Conservation (phyloP, 2,113 vertebrate genomes). For the Oreochromis tanganicae region DNA sequence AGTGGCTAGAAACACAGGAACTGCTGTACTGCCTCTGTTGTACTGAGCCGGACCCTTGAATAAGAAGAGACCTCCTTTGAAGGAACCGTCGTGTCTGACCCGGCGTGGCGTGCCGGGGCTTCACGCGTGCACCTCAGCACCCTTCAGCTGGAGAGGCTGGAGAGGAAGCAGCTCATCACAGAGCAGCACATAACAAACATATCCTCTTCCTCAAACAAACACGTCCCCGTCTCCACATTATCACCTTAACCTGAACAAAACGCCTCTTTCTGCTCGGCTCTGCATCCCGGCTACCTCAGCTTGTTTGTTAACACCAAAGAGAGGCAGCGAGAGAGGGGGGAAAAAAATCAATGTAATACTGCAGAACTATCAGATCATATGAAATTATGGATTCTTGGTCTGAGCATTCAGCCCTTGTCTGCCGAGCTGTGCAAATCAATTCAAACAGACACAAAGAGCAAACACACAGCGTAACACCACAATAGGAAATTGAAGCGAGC, state of each 20-base stretch:
- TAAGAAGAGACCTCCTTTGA: background rate
- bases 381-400: slow-evolving; percentile 91
- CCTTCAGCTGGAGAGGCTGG: slow-evolving; percentile 18
- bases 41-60: background rate
- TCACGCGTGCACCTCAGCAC: background rate
- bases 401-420: slow-evolving; percentile 83
- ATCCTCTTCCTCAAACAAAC: slow-evolving; percentile 59
- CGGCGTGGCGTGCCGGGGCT: background rate
- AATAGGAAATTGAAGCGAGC: slow-evolving; percentile 81
- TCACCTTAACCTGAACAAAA: slow-evolving; percentile 58
- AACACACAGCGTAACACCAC: slow-evolving; percentile 75
- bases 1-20: background rate
- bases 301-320: slow-evolving; percentile 86
- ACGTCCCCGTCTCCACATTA: slow-evolving; percentile 52
- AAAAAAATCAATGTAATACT: slow-evolving; percentile 89
- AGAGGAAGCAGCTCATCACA: slow-evolving; percentile 34
- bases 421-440: slow-evolving; percentile 84
- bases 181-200: slow-evolving; percentile 54
- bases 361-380: slow-evolving; percentile 95
- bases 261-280: slow-evolving; percentile 49
- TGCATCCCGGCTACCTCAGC: slow-evolving; percentile 71
- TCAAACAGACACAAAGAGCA: slow-evolving; percentile 83
- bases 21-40: accelerated
- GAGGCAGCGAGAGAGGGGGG: slow-evolving; percentile 7
- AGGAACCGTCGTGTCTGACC: background rate